These are phyloP conservation scores for Drosophila setosimentum DNA, from an alignment of 2,888 invertebrate genomes.

Conservation along the genomic window DNA sequence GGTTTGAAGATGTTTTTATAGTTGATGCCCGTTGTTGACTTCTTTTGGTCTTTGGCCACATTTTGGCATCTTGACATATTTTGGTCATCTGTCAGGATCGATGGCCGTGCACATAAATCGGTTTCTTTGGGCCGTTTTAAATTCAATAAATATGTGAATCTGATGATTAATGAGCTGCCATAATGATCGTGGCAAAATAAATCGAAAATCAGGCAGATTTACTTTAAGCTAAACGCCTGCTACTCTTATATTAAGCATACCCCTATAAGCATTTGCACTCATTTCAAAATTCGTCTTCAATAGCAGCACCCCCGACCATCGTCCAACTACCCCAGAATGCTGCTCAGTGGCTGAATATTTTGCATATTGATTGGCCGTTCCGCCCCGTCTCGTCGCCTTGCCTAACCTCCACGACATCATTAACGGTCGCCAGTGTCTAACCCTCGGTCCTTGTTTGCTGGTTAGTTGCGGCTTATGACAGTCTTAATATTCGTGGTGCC, in stretches of 20 bases:
- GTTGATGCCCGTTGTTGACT: constrained; percentile 31
- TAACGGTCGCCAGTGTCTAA: constrained; percentile 51
- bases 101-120: constrained; percentile 3
- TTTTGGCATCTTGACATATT: constrained; percentile 32
- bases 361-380: constrained; percentile 59
- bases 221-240: constrained; percentile 20
- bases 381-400: constrained; percentile 18
- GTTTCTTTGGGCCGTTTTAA: constrained; percentile 35
- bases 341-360: constrained; percentile 50
- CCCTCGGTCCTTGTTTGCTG: background rate
- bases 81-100: constrained; percentile 20
- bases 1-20: constrained; percentile 11
- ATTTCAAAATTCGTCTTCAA: constrained; percentile 48
- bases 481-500: constrained; percentile 42
- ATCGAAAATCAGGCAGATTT: constrained; percentile 34
- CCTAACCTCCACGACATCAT: constrained; percentile 67
- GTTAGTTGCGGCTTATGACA: constrained; percentile 7
- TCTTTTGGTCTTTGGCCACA: constrained; percentile 17
- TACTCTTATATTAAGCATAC: constrained; percentile 19
- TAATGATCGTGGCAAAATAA: constrained; percentile 28
- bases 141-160: constrained; percentile 65
- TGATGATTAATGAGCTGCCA: constrained; percentile 50
- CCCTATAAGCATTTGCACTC: constrained; percentile 11
- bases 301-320: constrained; percentile 1
- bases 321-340: background rate